A percentile compares a stretch with the other conserved stretches of the same genome.
Conservation (phyloP, 64 coral and sea anemone genomes). For the Cladopsammia gracilis region DNA sequence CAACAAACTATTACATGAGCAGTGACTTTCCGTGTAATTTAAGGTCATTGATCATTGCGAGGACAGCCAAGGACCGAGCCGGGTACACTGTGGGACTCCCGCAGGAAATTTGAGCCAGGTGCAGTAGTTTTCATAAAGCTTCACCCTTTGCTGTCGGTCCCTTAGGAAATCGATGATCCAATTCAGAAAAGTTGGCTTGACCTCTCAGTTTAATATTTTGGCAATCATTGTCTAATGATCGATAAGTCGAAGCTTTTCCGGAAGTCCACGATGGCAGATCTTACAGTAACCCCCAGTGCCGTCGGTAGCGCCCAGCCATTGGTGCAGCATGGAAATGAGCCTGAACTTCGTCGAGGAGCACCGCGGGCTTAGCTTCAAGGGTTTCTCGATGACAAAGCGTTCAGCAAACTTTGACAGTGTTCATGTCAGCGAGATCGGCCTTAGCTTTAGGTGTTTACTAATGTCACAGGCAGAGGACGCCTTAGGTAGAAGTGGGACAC, state of each 20-base stretch:
- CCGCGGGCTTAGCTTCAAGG: too few species aligned
- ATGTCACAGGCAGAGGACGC: background rate
- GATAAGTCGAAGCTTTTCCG: slow-evolving; percentile 35
- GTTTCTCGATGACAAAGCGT: slow-evolving; percentile 5
- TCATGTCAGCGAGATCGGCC: background rate
- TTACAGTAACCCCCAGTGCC: background rate
- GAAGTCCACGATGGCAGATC: background rate
- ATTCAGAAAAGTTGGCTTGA: slow-evolving; percentile 24
- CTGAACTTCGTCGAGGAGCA: background rate
- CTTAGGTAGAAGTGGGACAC: background rate
- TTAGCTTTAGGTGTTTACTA: background rate
- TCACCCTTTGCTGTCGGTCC: slow-evolving; percentile 9
- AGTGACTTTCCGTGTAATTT: background rate
- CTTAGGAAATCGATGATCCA: slow-evolving; percentile 38
- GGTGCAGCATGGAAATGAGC: background rate
- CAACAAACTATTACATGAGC: slow-evolving; percentile 11
- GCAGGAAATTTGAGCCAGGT: background rate
- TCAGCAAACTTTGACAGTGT: slow-evolving; percentile 25
- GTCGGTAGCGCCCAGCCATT: slow-evolving; percentile 9
- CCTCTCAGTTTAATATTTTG: slow-evolving; percentile 6
- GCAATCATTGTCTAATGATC: slow-evolving; percentile 16
- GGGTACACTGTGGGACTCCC: background rate
- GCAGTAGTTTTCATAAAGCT: background rate
- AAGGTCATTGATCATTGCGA: slow-evolving; percentile 39
- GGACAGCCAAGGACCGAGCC: slow-evolving; percentile 5